phyloP scores from a whole-genome alignment of 2,113 vertebrate species.

The Lynx canadensis region DNA sequence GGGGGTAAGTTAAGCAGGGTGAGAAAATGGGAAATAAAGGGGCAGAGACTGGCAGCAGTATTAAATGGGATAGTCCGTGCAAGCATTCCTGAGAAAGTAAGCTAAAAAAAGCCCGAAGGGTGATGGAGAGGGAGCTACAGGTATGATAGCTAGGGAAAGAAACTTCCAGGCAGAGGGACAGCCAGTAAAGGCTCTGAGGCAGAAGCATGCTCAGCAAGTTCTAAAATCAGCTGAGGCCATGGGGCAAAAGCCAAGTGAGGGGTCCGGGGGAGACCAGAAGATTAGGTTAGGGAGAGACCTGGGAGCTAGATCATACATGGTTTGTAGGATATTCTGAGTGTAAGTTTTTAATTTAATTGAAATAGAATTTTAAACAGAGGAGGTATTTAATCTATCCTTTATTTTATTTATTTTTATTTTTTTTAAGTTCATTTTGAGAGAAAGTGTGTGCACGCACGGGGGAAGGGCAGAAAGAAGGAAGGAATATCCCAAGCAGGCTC shows the following conservation, averaged over 20 bases:
- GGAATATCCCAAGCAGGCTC: too few species aligned
- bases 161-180: background rate
- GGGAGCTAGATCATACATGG: too few species aligned
- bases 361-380: background rate
- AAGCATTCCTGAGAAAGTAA: background rate
- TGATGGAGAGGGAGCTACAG: background rate
- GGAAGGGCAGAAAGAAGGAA: too few species aligned
- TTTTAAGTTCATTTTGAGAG: too few species aligned
- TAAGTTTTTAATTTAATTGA: constrained; percentile 24
- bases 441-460: too few species aligned
- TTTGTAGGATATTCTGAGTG: background rate
- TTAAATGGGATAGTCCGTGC: background rate
- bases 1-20: background rate
- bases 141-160: background rate
- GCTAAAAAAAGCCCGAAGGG: background rate
- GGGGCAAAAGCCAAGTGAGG: background rate
- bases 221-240: background rate
- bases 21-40: background rate
- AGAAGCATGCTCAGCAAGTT: background rate
- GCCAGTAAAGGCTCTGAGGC: background rate
- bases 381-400: background rate
- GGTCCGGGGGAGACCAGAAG: background rate
- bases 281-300: background rate
- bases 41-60: background rate
- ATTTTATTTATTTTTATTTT: background rate